A percentile compares a stretch with the other conserved stretches of the same genome.
phyloP scores from a whole-genome alignment of 2,797 vertebrate genomes.

The Gambelia wislizenii region DNA sequence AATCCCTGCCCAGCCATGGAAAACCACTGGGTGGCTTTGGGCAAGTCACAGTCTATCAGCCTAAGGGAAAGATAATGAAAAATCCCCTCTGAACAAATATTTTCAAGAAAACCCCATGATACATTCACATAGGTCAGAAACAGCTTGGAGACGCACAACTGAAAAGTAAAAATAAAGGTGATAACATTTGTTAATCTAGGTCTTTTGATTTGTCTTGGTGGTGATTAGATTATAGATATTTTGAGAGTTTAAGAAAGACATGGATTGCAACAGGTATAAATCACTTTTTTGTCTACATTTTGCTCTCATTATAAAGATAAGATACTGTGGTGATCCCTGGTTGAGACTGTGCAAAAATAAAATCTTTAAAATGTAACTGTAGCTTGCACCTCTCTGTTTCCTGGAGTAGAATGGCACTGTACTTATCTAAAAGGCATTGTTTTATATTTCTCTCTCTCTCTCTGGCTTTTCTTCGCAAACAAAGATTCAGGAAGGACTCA shows the following conservation, averaged over 20 bases:
- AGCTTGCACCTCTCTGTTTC: neutral
- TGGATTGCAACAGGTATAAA: neutral
- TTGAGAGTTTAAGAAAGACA: neutral
- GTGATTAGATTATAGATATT: neutral
- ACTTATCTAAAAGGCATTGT: neutral
- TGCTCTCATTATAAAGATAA: neutral
- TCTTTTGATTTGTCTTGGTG: neutral
- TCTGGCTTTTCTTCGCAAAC: too few species aligned
- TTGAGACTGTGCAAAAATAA: neutral
- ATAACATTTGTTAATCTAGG: neutral
- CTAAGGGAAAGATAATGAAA: too few species aligned
- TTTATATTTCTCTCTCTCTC: too few species aligned
- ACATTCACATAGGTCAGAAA: too few species aligned
- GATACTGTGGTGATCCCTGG: neutral
- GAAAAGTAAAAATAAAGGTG: too few species aligned
- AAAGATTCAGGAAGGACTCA: too few species aligned
- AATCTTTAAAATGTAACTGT: neutral
- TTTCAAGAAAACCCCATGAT: too few species aligned
- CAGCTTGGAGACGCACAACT: too few species aligned
- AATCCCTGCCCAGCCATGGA: too few species aligned
- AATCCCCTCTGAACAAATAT: too few species aligned
- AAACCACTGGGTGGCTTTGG: too few species aligned
- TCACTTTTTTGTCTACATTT: neutral
- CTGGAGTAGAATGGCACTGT: neutral
- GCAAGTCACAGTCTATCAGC: too few species aligned